These are phyloP conservation scores for Thaleichthys pacificus DNA, from an alignment of 2,797 vertebrate species.

Conservation along the genomic window DNA sequence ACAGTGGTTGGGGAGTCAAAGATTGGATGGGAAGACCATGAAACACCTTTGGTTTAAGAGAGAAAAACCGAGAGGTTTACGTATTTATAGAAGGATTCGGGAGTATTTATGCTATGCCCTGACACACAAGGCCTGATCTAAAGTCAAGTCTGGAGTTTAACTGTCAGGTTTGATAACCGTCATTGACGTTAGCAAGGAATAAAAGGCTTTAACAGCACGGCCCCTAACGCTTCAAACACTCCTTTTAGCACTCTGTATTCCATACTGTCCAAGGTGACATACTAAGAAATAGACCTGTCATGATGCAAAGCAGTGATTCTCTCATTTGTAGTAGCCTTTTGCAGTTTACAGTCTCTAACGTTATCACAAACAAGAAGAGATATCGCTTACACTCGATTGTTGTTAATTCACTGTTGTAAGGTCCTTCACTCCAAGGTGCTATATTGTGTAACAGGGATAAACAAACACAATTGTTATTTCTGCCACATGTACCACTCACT, in stretches of 20 bases:
- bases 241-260: no score
- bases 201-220: no score
- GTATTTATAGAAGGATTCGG: not conserved
- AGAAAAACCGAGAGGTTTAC: not conserved
- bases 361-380: no score
- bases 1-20: not conserved
- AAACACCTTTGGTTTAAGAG: constrained; percentile 4
- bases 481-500: not conserved
- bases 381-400: no score
- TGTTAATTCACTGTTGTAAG: not conserved
- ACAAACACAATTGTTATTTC: not conserved
- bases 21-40: not conserved
- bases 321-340: no score
- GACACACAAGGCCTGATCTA: not conserved
- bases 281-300: no score
- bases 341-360: no score
- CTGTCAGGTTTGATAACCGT: not conserved
- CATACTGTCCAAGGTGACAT: no score
- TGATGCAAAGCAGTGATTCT: no score
- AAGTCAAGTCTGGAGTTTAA: constrained; percentile 8
- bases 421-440: not conserved
- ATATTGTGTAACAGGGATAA: not conserved
- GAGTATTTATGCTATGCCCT: not conserved
- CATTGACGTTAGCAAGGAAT: no score
- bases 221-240: no score